These are phyloP conservation scores for Melinaea marsaeus DNA, from an alignment of 2,888 invertebrate genomes.

Conservation along the genomic window DNA sequence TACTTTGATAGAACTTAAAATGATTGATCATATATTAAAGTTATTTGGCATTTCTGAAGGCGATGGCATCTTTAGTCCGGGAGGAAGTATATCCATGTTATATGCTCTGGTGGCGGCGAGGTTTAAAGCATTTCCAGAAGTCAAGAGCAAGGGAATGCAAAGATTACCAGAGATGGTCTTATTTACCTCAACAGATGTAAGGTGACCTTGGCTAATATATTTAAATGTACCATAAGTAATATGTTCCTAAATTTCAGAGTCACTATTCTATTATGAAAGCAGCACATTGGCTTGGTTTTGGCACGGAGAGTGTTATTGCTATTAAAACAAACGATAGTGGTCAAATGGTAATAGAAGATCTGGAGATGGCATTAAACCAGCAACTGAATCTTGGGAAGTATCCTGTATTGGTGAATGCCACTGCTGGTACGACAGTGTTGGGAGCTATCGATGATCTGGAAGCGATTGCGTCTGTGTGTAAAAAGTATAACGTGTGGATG, in stretches of 20 bases:
- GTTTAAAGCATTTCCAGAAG: constrained; percentile 80
- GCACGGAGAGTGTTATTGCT: constrained; percentile 82
- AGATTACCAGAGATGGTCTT: constrained; percentile 80
- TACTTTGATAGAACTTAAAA: constrained; percentile 83
- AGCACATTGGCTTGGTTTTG: constrained; percentile 90
- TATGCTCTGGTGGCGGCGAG: constrained; percentile 87
- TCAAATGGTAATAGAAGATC: constrained; percentile 80
- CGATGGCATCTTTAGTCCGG: constrained; percentile 88
- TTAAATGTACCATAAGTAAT: neutral
- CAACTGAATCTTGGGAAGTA: constrained; percentile 66
- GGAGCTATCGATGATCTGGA: constrained; percentile 89
- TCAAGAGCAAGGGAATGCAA: constrained; percentile 82
- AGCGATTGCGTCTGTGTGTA: constrained; percentile 82
- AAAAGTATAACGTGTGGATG: constrained; percentile 84
- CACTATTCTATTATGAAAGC: constrained; percentile 91
- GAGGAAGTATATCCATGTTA: constrained; percentile 88
- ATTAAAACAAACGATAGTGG: constrained; percentile 83
- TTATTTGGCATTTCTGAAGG: constrained; percentile 81
- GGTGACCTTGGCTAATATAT: constrained; percentile 27
- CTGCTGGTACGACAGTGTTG: constrained; percentile 89
- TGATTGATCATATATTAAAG: constrained; percentile 77
- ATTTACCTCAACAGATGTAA: constrained; percentile 87
- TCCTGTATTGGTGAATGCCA: constrained; percentile 86
- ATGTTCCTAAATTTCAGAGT: constrained; percentile 61
- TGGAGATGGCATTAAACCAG: constrained; percentile 77